These are phyloP conservation scores for Scrobipalpa costella DNA, from an alignment of 2,888 invertebrate genomes.

Conservation along the genomic window DNA sequence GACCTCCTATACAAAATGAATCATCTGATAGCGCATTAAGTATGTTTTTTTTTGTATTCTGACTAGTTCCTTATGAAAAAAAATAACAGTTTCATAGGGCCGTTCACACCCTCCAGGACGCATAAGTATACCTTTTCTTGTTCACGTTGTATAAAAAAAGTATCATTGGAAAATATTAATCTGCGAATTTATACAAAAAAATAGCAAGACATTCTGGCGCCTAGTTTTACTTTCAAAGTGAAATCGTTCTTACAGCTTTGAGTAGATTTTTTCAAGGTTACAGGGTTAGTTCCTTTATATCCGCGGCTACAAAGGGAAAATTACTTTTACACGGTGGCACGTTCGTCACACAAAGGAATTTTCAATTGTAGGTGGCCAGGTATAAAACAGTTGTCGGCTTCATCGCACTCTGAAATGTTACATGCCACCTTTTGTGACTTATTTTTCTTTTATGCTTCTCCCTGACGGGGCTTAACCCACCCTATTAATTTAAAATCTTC, in stretches of 20 bases:
- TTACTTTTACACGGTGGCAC: slow-evolving; percentile 3
- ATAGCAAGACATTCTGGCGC: background rate
- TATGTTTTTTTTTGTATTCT: too few species aligned
- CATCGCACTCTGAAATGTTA: background rate
- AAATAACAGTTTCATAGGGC: too few species aligned
- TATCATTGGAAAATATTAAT: too few species aligned
- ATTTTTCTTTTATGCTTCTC: background rate
- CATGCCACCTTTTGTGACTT: slow-evolving; percentile 3
- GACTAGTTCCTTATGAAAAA: too few species aligned
- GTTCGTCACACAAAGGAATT: slow-evolving; percentile 6
- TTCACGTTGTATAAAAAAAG: too few species aligned
- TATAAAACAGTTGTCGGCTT: background rate
- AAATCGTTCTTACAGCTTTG: background rate
- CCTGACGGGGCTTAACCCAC: too few species aligned
- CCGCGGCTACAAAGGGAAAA: background rate
- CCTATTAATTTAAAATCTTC: too few species aligned
- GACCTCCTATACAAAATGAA: too few species aligned
- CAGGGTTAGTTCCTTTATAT: slow-evolving; percentile 2
- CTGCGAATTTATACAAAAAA: background rate
- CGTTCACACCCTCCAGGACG: too few species aligned
- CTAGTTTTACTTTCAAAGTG: background rate
- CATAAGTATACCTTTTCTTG: too few species aligned
- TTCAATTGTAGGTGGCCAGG: background rate
- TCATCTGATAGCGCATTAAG: too few species aligned
- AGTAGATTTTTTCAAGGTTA: background rate